Percentiles rank a stretch among this genome's conserved stretches.
Evolutionary conservation across 2,113 vertebrate genomes (phyloP).

Genomic region (Gymnorhina tibicen): DNA sequence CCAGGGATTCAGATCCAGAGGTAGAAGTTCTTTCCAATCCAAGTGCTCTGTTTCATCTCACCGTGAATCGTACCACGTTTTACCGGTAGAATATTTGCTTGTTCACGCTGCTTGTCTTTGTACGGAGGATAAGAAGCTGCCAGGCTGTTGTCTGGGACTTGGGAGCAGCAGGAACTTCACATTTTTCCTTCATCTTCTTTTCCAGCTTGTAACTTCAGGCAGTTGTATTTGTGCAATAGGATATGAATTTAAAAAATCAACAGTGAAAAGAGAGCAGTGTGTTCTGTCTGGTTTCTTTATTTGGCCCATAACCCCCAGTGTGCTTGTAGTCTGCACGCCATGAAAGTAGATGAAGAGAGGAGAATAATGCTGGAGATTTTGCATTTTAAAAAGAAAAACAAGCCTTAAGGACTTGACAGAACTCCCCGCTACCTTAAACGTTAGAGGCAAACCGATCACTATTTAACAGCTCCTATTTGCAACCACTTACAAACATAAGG

Average conservation of each 20-base stretch:
- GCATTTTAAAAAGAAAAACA: background rate
- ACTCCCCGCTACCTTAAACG: rapidly evolving
- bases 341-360: background rate
- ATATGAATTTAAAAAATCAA: background rate
- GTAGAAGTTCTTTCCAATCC: background rate
- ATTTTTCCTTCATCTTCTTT: background rate
- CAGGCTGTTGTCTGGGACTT: background rate
- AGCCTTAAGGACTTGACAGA: background rate
- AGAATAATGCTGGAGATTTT: background rate
- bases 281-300: background rate
- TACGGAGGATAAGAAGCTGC: background rate
- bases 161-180: background rate
- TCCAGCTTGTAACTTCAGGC: background rate
- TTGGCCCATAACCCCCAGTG: background rate
- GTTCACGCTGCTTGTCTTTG: background rate
- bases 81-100: background rate
- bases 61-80: background rate
- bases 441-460: background rate
- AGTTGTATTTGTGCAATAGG: background rate
- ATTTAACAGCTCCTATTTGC: background rate
- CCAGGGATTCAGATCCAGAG: background rate
- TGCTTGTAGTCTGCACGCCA: background rate
- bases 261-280: background rate
- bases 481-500: background rate
- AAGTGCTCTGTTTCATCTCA: background rate